Evolutionary conservation across 2,888 invertebrate genomes (phyloP), one percentile per base, ranked within the genome.

Genomic region (Chloromyia formosa): DNA sequence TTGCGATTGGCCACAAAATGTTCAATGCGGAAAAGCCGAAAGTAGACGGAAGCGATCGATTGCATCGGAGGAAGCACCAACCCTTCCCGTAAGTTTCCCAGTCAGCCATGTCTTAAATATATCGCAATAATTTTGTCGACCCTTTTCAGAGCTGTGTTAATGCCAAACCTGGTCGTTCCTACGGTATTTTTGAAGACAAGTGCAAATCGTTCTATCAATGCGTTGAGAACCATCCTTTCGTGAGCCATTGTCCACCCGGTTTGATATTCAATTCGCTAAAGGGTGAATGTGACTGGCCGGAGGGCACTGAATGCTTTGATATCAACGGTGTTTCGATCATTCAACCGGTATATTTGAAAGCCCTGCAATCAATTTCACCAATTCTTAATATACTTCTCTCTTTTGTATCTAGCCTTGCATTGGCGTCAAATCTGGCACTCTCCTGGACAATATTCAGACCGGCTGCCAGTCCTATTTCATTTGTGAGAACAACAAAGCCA

Each of bases 1-100:
- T 1, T 82, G 82, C 14, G 79, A 81, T 74, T 82, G 76, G 18
- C 79, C 80, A 53, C 74, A 77, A 68, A 74, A 78, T 10, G 82
- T 82, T 27, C 80, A 80, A 45, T 83, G 83, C 45, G 56, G 62
- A 42, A n/a, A 10, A 4, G 3, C 7, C 7, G 27, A 4, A 7
- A 2, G 3, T 2, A 35, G 7, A 7, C 27, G 27, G 2, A 35
- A 35, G 7, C 49, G 49, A 49, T 49, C 49, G 4, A 3, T 49
- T n/a, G 49, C 49, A n/a, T 12, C 49, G 12, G 12, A 49, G 14
- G 49, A 49, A 49, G 49, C 16, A 3, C 1, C 12, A n/a, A 3
- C 58, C 3, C 10, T 16, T 10, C 16, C 16, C 2, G 56, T 56
- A 35, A 7, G 27, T 42, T 42, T 5, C 5, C 12, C 5, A 5